phyloP scores from a whole-genome alignment of 2,888 invertebrate species.

The Phoenoteleia sp. region DNA sequence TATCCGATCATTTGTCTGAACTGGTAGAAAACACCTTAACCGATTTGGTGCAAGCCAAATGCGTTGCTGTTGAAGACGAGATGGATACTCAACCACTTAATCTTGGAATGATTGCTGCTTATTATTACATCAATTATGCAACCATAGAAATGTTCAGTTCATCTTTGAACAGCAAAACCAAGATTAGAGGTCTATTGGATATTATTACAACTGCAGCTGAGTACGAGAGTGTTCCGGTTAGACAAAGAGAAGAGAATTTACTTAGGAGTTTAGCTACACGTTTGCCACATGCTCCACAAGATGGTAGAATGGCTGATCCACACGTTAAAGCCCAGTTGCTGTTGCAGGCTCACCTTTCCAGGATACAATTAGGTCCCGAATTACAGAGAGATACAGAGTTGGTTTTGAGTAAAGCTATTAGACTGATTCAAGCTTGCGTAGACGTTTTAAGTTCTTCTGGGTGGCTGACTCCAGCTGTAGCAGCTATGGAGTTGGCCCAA shows the following conservation, averaged over 20 bases:
- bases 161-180: conserved; percentile 98
- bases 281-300: conserved; percentile 88
- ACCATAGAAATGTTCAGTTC: conserved; percentile 99
- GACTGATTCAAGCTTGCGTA: conserved; percentile 98
- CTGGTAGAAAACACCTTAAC: conserved; percentile 98
- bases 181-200: conserved; percentile 98
- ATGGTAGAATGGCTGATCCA: conserved; percentile 91
- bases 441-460: conserved; percentile 98
- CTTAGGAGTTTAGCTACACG: conserved; percentile 91
- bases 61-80: conserved; percentile 99
- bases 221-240: conserved; percentile 97
- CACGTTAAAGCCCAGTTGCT: conserved; percentile 98
- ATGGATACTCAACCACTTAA: conserved; percentile 99
- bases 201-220: conserved; percentile 99
- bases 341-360: conserved; percentile 97
- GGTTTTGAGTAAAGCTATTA: conserved; percentile 95
- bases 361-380: conserved; percentile 98
- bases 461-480: conserved; percentile 99
- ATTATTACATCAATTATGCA: conserved; percentile 99
- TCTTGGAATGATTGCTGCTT: conserved; percentile 99
- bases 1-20: conserved; percentile 99
- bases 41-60: conserved; percentile 98
- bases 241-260: conserved; percentile 98
- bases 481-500: conserved; percentile 99
- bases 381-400: conserved; percentile 98